Percentiles rank a stretch among this genome's conserved stretches.
These are phyloP conservation scores for Escarpia spicata DNA, from an alignment of 2,888 invertebrate species.

Conservation along the genomic window DNA sequence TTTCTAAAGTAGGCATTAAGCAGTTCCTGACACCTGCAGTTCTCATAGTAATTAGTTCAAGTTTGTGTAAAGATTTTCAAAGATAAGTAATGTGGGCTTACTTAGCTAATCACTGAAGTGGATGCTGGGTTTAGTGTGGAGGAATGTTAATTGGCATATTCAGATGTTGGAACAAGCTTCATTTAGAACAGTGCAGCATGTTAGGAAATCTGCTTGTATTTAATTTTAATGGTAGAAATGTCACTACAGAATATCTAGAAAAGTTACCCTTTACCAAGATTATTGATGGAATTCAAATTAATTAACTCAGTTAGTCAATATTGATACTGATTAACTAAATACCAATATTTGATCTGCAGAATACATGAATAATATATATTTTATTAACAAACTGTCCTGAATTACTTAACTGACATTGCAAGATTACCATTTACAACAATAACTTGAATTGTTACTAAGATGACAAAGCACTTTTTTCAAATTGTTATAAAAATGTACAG, in stretches of 20 bases:
- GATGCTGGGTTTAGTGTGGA: not conserved
- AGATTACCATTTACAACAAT: not conserved
- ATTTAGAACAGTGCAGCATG: not conserved
- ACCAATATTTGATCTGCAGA: not conserved
- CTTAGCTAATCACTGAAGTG: not conserved
- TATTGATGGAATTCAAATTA: no score
- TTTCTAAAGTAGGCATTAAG: not conserved
- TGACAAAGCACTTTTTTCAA: not conserved
- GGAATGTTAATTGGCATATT: no score
- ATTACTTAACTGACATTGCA: not conserved
- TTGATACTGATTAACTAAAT: no score
- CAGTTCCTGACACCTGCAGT: not conserved
- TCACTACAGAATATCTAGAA: not conserved
- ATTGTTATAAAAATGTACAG: not conserved
- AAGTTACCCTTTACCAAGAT: no score
- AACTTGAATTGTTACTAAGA: not conserved
- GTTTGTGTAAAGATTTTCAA: not conserved
- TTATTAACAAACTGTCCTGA: not conserved
- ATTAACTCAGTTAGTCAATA: no score
- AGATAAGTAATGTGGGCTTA: not conserved
- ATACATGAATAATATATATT: not conserved
- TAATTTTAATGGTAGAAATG: not conserved
- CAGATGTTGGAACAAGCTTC: not conserved
- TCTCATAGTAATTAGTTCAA: not conserved
- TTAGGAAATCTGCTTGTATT: not conserved